These are phyloP conservation scores for Staurois parvus DNA, from an alignment of 2,797 vertebrate species.

Conservation along the genomic window DNA sequence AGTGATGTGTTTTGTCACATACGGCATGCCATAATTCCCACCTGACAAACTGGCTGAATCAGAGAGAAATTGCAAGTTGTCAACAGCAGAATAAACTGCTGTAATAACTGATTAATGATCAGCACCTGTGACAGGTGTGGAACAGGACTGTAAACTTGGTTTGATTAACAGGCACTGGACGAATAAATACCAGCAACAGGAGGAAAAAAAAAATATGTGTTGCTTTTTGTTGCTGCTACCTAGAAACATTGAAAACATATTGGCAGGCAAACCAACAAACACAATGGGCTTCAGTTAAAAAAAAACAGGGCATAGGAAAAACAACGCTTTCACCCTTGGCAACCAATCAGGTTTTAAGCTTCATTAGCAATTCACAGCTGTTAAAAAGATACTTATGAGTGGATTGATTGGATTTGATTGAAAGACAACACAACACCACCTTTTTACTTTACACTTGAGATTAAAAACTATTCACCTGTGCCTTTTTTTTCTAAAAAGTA, in stretches of 20 bases:
- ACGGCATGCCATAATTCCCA: slow-evolving; percentile 96
- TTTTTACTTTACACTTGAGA: background rate
- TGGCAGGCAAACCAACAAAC: background rate
- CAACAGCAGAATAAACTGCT: slow-evolving; percentile 96
- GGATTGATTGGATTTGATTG: background rate
- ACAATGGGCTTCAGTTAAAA: background rate
- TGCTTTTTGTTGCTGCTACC: background rate
- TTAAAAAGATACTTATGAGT: background rate
- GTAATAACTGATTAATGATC: slow-evolving; percentile 99
- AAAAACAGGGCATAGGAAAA: background rate
- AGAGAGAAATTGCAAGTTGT: slow-evolving; percentile 99
- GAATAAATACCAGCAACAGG: slow-evolving; percentile 83
- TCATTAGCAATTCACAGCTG: background rate
- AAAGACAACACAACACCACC: too few species aligned
- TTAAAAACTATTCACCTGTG: too few species aligned
- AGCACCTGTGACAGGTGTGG: slow-evolving; percentile 98
- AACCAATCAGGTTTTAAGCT: background rate
- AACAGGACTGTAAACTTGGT: slow-evolving; percentile 81
- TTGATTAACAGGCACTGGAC: slow-evolving; percentile 82
- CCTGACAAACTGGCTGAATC: slow-evolving; percentile 98
- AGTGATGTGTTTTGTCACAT: slow-evolving; percentile 99
- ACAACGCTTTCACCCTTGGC: background rate
- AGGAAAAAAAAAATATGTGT: slow-evolving; percentile 70
- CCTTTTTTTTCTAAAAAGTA: too few species aligned
- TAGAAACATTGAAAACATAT: slow-evolving; percentile 1